Evolutionary conservation across 2,888 invertebrate species (phyloP).

Genomic region (Lamellibrachia columna): DNA sequence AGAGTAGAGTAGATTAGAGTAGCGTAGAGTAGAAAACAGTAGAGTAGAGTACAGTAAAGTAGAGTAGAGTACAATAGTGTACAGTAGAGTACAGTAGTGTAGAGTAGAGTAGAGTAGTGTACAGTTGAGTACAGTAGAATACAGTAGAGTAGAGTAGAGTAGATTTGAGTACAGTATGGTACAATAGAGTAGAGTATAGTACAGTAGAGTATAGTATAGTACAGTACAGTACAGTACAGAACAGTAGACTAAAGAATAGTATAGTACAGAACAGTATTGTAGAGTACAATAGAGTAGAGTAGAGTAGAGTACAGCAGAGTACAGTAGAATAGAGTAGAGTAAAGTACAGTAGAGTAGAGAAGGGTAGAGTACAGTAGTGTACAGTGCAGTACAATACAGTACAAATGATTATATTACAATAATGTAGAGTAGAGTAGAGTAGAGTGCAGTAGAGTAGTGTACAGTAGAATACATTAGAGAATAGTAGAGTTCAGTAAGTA

Average conservation of each 20-base stretch:
- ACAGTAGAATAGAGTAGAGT: conserved; percentile 33
- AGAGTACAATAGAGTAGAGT: conserved; percentile 35
- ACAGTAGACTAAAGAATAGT: not conserved
- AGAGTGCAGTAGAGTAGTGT: conserved; percentile 26
- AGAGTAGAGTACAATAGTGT: too few species aligned
- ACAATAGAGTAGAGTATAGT: too few species aligned
- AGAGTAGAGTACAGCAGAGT: conserved; percentile 27
- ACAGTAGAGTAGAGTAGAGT: too few species aligned
- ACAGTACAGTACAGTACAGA: conserved; percentile 22
- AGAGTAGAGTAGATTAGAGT: too few species aligned
- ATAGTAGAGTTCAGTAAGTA: conserved; percentile 27
- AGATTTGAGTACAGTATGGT: too few species aligned
- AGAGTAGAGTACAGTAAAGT: too few species aligned
- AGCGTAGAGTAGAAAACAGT: too few species aligned
- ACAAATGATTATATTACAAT: too few species aligned
- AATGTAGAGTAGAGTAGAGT: conserved; percentile 29
- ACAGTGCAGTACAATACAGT: conserved; percentile 26
- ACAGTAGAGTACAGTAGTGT: too few species aligned
- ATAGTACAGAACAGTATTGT: conserved; percentile 28
- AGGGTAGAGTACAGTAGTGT: conserved; percentile 14
- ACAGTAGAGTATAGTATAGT: too few species aligned
- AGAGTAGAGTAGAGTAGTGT: too few species aligned
- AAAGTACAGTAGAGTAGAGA: conserved; percentile 26
- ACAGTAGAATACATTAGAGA: conserved; percentile 29
- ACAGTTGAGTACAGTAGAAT: too few species aligned